Evolutionary conservation across 2,888 invertebrate species (phyloP).

Genomic region (Dryadula phaetusa): DNA sequence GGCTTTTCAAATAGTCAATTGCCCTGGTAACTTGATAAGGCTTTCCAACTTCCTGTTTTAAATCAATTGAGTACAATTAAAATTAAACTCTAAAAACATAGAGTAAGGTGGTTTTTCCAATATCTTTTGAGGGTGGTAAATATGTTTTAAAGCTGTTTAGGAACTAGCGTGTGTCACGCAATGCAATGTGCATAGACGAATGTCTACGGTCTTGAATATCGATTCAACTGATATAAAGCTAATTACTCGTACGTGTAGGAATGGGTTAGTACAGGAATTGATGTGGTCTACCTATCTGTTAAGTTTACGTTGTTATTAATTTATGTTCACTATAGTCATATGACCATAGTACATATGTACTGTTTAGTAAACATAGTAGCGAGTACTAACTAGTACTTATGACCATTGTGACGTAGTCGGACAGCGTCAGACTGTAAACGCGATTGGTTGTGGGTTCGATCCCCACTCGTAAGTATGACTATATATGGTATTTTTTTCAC

Average conservation of each 20-base stretch:
- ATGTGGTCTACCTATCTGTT: no score
- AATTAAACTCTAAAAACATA: constrained; percentile 26
- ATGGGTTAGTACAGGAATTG: no score
- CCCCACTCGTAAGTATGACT: no score
- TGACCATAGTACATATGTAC: no score
- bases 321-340: no score
- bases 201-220: constrained; percentile 70
- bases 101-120: constrained; percentile 31
- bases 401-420: no score
- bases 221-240: constrained; percentile 65
- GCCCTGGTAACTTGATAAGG: constrained; percentile 71
- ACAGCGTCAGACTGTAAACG: no score
- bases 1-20: constrained; percentile 62
- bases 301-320: no score
- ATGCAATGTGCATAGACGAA: constrained; percentile 69
- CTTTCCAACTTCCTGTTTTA: constrained; percentile 44
- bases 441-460: no score
- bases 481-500: no score
- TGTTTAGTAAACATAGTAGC: no score
- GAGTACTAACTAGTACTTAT: no score
- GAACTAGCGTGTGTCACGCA: constrained; percentile 74
- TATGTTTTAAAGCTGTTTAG: constrained; percentile 43
- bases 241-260: constrained; percentile 63
- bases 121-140: constrained; percentile 37
- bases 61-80: constrained; percentile 28